Evolutionary conservation across 2,888 invertebrate genomes (phyloP), one percentile per base, ranked within the genome.

Genomic region (Steromphala cineraria): DNA sequence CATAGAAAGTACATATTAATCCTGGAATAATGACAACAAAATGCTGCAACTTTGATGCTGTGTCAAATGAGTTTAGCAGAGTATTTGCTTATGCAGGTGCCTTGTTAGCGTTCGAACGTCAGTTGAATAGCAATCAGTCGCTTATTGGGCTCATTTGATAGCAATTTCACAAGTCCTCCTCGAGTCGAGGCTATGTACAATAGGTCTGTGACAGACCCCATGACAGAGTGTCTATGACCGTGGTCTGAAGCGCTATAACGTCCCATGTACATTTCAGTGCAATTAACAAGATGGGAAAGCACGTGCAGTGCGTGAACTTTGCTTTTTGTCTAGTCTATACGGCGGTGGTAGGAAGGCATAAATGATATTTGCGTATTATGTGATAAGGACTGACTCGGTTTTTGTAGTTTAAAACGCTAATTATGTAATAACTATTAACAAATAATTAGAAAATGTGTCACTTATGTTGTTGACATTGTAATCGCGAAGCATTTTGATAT

Each of bases 11-110:
- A 62, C 62, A 8, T 62, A 62, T 62, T 28, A 62, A 62, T 62
- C 15, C 17, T 24, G 62, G 28, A 62, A 62, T 62, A 62, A 62
- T 28, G 62, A 21, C 62, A 62, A 24, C 62, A 62, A 62, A 62
- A 62, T 62, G n/a, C 24, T 28, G 24, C 62, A 62, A 17, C 62
- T 62, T 62, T 62, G 62, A 62, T 62, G 62, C 28, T 62, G 62
- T 62, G 62, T 62, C 24, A 62, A 62, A 62, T 62, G 62, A 62
- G 62, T 62, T 62, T 62, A 21, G 62, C 28, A 15, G 62, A 28
- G 62, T 62, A 28, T 62, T 62, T 62, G 62, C 19, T 17, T 62
- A 62, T 62, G 62, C 62, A 62, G 62, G 62, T 62, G 62, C n/a
- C 62, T 28, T 62, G 62, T 62, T 28, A 21, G 24, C 17, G 24